phyloP scores from a whole-genome alignment of 1,140 invertebrate genomes.

The Apocrypta bakeri region DNA sequence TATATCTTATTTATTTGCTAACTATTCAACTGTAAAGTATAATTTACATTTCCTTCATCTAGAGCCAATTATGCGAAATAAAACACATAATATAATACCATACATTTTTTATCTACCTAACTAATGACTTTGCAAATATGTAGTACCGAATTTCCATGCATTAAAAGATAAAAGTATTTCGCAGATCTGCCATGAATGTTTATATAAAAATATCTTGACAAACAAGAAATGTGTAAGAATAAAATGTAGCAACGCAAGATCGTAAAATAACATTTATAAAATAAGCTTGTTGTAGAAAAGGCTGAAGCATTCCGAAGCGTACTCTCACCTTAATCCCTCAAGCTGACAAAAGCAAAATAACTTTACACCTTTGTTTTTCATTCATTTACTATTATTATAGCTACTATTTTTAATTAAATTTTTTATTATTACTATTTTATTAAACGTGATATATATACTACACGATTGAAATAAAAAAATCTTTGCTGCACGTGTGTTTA shows the following conservation, averaged over 20 bases:
- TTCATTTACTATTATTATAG: neutral
- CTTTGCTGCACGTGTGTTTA: conserved; percentile 15
- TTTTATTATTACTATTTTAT: neutral
- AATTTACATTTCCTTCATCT: conserved; percentile 51
- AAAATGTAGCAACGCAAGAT: conserved; percentile 46
- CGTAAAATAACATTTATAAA: conserved; percentile 42
- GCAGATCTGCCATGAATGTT: conserved; percentile 29
- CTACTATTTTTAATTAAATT: neutral
- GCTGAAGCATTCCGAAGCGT: conserved; percentile 45
- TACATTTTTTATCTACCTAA: conserved; percentile 41
- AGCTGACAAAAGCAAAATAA: conserved; percentile 47
- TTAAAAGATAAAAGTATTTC: conserved; percentile 42
- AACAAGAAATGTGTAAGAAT: conserved; percentile 44
- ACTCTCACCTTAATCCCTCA: conserved; percentile 48
- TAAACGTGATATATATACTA: conserved; percentile 25
- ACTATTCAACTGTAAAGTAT: conserved; percentile 53
- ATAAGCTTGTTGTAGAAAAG: conserved; percentile 46
- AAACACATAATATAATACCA: conserved; percentile 45
- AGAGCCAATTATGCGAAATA: conserved; percentile 50
- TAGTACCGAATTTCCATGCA: conserved; percentile 46
- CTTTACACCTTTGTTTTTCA: conserved; percentile 35
- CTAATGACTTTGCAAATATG: conserved; percentile 51
- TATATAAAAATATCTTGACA: conserved; percentile 36
- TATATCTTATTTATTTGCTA: conserved; percentile 50
- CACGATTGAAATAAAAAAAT: conserved; percentile 25